Evolutionary conservation across 2,113 vertebrate species (phyloP), one percentile per base, ranked within the genome.

Genomic region (Mesembrinibis cayennensis): DNA sequence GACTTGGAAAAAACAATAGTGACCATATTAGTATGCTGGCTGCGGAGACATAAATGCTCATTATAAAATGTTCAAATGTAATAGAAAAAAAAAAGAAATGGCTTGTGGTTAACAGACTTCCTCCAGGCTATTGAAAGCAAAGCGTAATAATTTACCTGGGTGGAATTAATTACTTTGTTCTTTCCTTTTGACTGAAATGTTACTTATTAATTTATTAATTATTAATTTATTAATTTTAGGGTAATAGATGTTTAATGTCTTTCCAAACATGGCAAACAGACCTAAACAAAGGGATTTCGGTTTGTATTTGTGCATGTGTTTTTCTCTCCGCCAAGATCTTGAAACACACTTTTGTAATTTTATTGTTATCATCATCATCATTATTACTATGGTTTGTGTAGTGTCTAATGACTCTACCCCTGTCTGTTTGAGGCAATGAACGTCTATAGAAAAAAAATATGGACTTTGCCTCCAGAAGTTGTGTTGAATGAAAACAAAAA

Each of bases 81-180:
- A 87, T 44, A 91, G 83, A 50, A 55, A 94, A 94, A 94, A 82
- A 94, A 53, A 94, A 96, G 74, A 92, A 95, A 96, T 70, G 50
- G 27, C 25, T 92, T 79, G 82, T 93, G 65, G 42, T 90, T 96
- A 78, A 76, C 82, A 94, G 26, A 56, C 25, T 96, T 97, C 90
- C 93, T 95, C 77, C 47, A 93, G 96, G 89, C 70, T 91, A 88
- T 61, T 73, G 56, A 85, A 96, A 95, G 40, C 5, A 92, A 96
- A 97, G 93, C 2, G 5, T 73, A 94, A 82, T 96, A 76, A 93
- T 94, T 98, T 97, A 96, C 69, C 53, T 91, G 92, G 38, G 25
- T 87, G 63, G 89, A 90, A 87, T 78, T 81, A 93, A 95, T 96
- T 94, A 79, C 36, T 82, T 93, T 81, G 77, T 90, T 94, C 20